A percentile compares a stretch with the other conserved stretches of the same genome.
Conservation (phyloP, 2,113 vertebrate genomes). For the Perca fluviatilis region DNA sequence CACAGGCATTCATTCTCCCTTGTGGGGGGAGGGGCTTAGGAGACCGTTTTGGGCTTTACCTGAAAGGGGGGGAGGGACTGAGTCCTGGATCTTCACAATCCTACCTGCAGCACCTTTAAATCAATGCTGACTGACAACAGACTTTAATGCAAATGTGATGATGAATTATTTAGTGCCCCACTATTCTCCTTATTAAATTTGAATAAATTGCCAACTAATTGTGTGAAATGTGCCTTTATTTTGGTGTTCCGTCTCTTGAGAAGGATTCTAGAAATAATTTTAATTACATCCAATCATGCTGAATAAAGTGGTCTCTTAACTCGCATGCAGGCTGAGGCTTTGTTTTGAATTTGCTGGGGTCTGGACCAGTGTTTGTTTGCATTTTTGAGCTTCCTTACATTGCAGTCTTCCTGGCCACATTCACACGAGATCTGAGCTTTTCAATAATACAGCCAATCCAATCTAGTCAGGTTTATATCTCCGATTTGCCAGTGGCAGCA, state of each 20-base stretch:
- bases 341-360: conserved; percentile 32
- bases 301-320: conserved; percentile 13
- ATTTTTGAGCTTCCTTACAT: conserved; percentile 16
- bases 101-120: background rate
- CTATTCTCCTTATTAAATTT: conserved; percentile 30
- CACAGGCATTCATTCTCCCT: too few relatives aligned
- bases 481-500: conserved; percentile 64
- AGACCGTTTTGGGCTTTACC: too few relatives aligned
- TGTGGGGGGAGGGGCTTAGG: too few relatives aligned
- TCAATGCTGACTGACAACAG: conserved; percentile 22
- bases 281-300: background rate
- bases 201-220: conserved; percentile 16
- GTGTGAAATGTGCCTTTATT: conserved; percentile 12
- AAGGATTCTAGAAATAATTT: conserved; percentile 29
- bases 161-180: conserved; percentile 24
- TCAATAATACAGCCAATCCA: conserved; percentile 49
- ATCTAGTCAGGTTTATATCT: conserved; percentile 52
- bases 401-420: conserved; percentile 19
- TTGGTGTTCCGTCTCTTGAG: background rate
- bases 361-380: conserved; percentile 8
- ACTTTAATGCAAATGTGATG: conserved; percentile 3
- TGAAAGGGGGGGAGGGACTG: too few relatives aligned
- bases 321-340: conserved; percentile 1
- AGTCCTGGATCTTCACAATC: too few relatives aligned
- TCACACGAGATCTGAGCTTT: conserved; percentile 19